phyloP scores from a whole-genome alignment of 2,888 invertebrate genomes.

The Lasius fuliginosus region DNA sequence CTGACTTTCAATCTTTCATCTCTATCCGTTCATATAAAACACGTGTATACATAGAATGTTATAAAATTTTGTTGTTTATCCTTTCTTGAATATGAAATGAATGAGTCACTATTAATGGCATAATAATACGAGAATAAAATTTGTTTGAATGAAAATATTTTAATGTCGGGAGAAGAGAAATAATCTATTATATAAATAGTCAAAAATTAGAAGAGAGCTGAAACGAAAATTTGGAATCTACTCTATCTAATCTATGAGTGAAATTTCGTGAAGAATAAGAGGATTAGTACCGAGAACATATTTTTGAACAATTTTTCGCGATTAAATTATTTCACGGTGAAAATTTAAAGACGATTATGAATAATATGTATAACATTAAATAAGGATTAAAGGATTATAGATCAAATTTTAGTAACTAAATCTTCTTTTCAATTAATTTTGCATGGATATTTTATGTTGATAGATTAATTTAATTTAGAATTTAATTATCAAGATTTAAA shows the following conservation, averaged over 20 bases:
- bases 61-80: neutral
- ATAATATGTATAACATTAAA: neutral
- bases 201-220: neutral
- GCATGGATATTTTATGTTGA: neutral
- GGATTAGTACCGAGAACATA: neutral
- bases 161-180: neutral
- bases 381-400: neutral
- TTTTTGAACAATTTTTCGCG: neutral
- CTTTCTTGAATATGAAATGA: neutral
- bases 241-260: no score
- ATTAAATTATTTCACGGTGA: neutral
- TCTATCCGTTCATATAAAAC: no score
- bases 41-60: no score
- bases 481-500: conserved; percentile 16
- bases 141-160: neutral
- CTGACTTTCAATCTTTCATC: no score
- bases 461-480: conserved; percentile 1
- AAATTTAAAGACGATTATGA: neutral
- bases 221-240: neutral
- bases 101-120: neutral
- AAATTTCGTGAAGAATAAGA: neutral
- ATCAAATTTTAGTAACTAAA: conserved; percentile 12
- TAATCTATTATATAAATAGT: neutral
- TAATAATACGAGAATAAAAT: neutral
- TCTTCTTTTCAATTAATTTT: conserved; percentile 19